Evolutionary conservation across 2,888 invertebrate genomes (phyloP).

Genomic region (Strigamia maritima): DNA sequence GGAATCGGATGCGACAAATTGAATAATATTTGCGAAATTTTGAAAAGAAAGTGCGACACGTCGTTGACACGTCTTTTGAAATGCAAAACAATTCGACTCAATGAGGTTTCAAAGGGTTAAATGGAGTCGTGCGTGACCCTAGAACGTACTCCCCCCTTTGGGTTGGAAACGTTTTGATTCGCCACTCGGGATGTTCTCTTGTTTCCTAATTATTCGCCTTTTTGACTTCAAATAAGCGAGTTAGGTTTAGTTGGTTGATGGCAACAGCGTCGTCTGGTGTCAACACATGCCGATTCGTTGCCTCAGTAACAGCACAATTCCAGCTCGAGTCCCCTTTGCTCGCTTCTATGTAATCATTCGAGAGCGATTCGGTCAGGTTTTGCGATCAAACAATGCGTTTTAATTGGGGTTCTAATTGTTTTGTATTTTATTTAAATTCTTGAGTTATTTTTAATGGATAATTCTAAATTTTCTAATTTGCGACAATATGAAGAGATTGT

Average conservation of each 20-base stretch:
- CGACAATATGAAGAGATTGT: no score
- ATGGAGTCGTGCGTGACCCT: not conserved
- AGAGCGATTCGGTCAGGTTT: no score
- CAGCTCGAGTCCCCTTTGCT: no score
- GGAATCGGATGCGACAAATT: not conserved
- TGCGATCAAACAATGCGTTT: no score
- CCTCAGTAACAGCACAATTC: no score
- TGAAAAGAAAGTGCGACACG: not conserved
- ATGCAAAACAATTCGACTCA: not conserved
- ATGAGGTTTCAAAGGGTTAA: slow-evolving; percentile 21
- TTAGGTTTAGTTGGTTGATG: not conserved
- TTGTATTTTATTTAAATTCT: no score
- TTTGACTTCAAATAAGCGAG: not conserved
- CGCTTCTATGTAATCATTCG: no score
- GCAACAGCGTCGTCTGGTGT: not conserved
- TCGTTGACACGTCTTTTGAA: not conserved
- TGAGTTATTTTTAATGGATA: no score
- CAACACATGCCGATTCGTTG: no score
- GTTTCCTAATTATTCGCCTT: slow-evolving; percentile 21
- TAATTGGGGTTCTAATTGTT: no score
- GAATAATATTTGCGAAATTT: not conserved
- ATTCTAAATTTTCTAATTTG: no score
- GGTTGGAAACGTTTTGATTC: slow-evolving; percentile 8
- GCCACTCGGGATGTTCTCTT: not conserved
- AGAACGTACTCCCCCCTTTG: not conserved